phyloP scores from a whole-genome alignment of 2,888 invertebrate genomes.

The Allolobophora icterica region DNA sequence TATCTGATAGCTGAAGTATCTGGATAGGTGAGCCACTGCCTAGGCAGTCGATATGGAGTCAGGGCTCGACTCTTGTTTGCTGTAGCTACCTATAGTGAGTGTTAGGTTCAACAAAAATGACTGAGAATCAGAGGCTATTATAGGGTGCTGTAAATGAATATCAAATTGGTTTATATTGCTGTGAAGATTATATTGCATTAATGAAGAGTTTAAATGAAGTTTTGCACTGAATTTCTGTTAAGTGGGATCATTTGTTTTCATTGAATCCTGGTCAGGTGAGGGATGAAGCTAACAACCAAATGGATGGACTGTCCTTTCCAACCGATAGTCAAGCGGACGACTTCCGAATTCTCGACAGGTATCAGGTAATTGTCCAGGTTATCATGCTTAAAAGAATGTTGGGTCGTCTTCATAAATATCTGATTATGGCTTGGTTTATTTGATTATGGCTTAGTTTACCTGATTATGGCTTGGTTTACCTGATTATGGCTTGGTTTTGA shows the following conservation, averaged over 20 bases:
- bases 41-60: not conserved
- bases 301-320: not conserved
- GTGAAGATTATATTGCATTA: not conserved
- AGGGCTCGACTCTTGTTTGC: not conserved
- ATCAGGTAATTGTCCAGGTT: not conserved
- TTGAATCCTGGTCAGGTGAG: not conserved
- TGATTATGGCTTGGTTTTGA: too few relatives aligned
- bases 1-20: not conserved
- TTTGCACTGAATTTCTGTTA: not conserved
- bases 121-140: too few relatives aligned
- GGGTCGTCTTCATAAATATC: too few relatives aligned
- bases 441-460: too few relatives aligned
- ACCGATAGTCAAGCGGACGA: not conserved
- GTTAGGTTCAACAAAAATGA: not conserved
- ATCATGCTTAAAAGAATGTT: not conserved
- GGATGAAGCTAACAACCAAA: not conserved
- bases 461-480: too few relatives aligned
- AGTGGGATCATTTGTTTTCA: not conserved
- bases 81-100: not conserved
- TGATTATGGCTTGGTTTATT: too few relatives aligned
- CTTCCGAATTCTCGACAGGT: constrained; percentile 5
- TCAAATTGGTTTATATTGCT: not conserved
- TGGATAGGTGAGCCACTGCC: not conserved
- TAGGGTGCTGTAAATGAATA: too few relatives aligned
- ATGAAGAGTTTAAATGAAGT: too few relatives aligned